A percentile compares a stretch with the other conserved stretches of the same genome.
Evolutionary conservation across 2,888 invertebrate genomes (phyloP).

Genomic region (Nephrotoma appendiculata): DNA sequence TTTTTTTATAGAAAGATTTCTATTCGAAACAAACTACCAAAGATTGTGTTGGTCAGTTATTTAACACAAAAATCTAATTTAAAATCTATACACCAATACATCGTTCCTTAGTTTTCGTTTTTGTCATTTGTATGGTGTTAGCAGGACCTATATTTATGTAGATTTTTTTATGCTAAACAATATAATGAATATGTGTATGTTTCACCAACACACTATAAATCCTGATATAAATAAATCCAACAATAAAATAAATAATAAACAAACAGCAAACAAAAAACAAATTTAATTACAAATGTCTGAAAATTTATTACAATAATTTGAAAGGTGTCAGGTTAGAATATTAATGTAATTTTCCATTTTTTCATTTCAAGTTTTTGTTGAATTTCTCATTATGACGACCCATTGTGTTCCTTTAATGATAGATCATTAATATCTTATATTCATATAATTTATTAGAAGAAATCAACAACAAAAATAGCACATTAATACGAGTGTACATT

Average conservation of each 20-base stretch:
- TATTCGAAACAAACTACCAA: too few relatives aligned
- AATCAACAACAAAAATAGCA: background rate
- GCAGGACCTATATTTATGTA: too few relatives aligned
- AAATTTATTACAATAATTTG: background rate
- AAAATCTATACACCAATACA: too few relatives aligned
- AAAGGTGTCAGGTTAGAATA: background rate
- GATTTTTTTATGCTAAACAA: too few relatives aligned
- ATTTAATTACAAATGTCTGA: background rate
- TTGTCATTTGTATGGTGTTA: too few relatives aligned
- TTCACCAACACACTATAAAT: background rate
- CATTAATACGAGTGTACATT: too few relatives aligned
- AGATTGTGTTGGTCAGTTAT: too few relatives aligned
- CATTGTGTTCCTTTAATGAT: background rate
- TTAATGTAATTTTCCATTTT: background rate
- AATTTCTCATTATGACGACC: background rate
- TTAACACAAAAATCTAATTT: too few relatives aligned
- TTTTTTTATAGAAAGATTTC: too few relatives aligned
- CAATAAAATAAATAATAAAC: background rate
- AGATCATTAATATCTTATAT: background rate
- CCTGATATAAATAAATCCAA: background rate
- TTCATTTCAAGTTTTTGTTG: background rate
- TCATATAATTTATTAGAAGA: background rate
- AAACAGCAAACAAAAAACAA: background rate
- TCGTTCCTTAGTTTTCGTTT: too few relatives aligned
- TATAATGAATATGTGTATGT: background rate